Evolutionary conservation across 2,113 vertebrate genomes (phyloP).

Genomic region (Smithornis capensis): DNA sequence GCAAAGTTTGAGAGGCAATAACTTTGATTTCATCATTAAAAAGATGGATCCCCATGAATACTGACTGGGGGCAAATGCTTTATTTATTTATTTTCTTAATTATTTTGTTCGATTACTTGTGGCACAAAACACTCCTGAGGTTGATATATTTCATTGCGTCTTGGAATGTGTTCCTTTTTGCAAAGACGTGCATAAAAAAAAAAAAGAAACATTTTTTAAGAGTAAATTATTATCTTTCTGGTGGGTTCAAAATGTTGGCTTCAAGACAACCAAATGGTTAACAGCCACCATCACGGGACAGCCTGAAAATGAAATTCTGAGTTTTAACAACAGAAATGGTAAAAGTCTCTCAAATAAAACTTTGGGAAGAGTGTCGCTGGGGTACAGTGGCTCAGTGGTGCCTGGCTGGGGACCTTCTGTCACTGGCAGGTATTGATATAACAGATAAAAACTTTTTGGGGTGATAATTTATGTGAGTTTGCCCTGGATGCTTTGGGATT

Average conservation of each 20-base stretch:
- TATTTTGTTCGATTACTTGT: not conserved
- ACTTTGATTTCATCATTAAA: not conserved
- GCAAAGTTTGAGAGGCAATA: not conserved
- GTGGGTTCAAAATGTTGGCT: not conserved
- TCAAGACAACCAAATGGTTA: not conserved
- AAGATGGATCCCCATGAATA: not conserved
- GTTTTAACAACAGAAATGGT: not conserved
- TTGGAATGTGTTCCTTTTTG: accelerated
- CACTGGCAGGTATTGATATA: not conserved
- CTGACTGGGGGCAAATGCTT: not conserved
- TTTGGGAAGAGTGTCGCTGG: accelerated
- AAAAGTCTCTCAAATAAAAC: not conserved
- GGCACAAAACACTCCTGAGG: not conserved
- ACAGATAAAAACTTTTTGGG: not conserved
- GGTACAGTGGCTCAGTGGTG: accelerated
- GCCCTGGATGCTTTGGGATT: not conserved
- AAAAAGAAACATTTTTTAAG: too few species aligned
- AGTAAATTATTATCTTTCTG: not conserved
- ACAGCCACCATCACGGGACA: accelerated
- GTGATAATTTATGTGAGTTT: not conserved
- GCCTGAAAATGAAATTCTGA: not conserved
- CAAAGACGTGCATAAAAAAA: not conserved
- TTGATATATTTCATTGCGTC: accelerated
- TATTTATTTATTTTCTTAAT: not conserved
- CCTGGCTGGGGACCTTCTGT: not conserved